A percentile compares a stretch with the other conserved stretches of the same genome.
Evolutionary conservation across 2,888 invertebrate genomes (phyloP).

Genomic region (Marasmarcha lunaedactyla): DNA sequence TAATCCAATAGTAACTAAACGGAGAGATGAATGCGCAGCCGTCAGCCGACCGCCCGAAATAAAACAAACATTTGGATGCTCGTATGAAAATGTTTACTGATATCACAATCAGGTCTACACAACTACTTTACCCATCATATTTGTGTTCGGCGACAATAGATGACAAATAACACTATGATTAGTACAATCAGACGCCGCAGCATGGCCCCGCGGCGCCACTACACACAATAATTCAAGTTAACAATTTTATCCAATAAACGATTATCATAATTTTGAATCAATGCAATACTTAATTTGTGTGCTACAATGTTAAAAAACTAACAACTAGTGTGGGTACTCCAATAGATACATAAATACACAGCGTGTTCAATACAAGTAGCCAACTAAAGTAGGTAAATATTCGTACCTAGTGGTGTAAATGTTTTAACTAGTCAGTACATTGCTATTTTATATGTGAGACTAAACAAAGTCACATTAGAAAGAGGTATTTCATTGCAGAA

Average conservation of each 20-base stretch:
- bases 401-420: not conserved
- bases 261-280: not conserved
- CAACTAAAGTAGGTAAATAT: not conserved
- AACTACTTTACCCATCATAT: conserved; percentile 59
- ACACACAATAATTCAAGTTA: conserved; percentile 3
- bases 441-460: conserved; percentile 13
- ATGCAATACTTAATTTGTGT: not conserved
- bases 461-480: conserved; percentile 7
- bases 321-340: too few species aligned
- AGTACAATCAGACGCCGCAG: conserved; percentile 31
- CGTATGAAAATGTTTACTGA: conserved; percentile 72
- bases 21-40: too few species aligned
- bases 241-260: not conserved
- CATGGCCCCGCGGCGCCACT: conserved; percentile 18
- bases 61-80: conserved; percentile 49
- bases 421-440: conserved; percentile 13
- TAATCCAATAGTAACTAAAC: too few species aligned
- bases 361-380: not conserved
- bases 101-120: conserved; percentile 70
- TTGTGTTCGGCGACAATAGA: conserved; percentile 51
- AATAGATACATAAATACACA: not conserved
- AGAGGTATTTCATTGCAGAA: conserved; percentile 4
- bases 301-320: not conserved
- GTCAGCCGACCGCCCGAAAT: conserved; percentile 19
- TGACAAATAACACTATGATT: conserved; percentile 37